Conservation (phyloP, 1,140 invertebrate genomes). For the Araneus ventricosus region DNA sequence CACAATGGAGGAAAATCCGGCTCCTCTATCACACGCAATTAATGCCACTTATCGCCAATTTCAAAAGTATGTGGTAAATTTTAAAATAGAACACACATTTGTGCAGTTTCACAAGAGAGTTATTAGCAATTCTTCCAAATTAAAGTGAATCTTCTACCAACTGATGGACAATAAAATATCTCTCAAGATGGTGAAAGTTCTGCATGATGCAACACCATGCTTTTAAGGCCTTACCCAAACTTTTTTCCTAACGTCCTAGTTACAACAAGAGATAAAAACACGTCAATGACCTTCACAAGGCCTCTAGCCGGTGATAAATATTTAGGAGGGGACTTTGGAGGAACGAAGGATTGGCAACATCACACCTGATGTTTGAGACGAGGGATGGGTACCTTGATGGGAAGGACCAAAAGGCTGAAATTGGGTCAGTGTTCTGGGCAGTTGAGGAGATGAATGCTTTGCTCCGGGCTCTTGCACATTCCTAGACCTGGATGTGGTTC, state of each 20-base stretch:
- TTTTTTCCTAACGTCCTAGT: conserved; percentile 7
- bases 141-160: neutral
- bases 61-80: neutral
- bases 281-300: conserved; percentile 52
- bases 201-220: neutral
- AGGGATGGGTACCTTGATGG: neutral
- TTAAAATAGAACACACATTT: neutral
- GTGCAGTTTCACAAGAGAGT: neutral
- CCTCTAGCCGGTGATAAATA: neutral
- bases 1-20: neutral
- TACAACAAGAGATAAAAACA: neutral
- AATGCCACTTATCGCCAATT: neutral
- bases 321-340: neutral
- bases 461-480: neutral
- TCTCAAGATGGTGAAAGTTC: neutral
- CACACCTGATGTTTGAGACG: neutral
- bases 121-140: neutral
- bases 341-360: neutral
- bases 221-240: neutral
- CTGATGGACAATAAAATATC: neutral
- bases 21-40: neutral
- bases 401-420: neutral
- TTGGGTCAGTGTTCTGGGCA: conserved; percentile 3
- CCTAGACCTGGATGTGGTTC: neutral
- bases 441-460: neutral